phyloP scores from a whole-genome alignment of 2,113 vertebrate species.

The Xyliphius kryptos region DNA sequence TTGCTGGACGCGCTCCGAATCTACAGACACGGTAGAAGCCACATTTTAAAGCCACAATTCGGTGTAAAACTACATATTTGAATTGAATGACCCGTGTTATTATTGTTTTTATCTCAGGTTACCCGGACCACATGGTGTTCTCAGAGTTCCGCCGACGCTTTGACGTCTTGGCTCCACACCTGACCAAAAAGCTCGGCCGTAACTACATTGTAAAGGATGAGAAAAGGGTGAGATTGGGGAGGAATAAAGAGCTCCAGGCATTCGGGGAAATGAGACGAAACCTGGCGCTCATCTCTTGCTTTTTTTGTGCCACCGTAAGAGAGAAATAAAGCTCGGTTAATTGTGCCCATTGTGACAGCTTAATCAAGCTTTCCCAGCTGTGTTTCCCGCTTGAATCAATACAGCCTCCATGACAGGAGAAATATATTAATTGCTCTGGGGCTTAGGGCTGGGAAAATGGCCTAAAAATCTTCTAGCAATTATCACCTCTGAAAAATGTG shows the following conservation, averaged over 20 bases:
- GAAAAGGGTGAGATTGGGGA: conserved; percentile 80
- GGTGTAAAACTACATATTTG: no score
- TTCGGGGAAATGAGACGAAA: conserved; percentile 25
- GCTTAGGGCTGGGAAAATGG: conserved; percentile 35
- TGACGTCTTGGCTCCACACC: conserved; percentile 87
- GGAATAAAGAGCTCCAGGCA: no score
- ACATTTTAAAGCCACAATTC: no score
- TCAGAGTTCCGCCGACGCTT: conserved; percentile 92
- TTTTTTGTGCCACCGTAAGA: conserved; percentile 48
- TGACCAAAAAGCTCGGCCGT: conserved; percentile 92
- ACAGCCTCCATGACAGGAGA: conserved; percentile 30
- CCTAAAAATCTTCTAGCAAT: conserved; percentile 32
- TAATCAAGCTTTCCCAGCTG: conserved; percentile 57
- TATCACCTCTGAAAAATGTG: conserved; percentile 36
- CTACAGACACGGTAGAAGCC: conserved; percentile 90
- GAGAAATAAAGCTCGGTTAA: conserved; percentile 55
- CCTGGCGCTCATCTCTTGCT: conserved; percentile 56
- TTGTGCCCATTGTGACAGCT: conserved; percentile 57
- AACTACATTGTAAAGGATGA: conserved; percentile 96
- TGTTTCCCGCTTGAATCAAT: conserved; percentile 43
- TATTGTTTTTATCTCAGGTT: conserved; percentile 63
- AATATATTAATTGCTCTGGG: conserved; percentile 44
- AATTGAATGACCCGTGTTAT: no score
- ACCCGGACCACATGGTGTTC: conserved; percentile 95
- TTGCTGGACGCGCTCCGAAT: conserved; percentile 86